Percentiles rank a stretch among this genome's conserved stretches.
Conservation (phyloP, 2,797 vertebrate genomes). For the Ctenopoma multispine region DNA sequence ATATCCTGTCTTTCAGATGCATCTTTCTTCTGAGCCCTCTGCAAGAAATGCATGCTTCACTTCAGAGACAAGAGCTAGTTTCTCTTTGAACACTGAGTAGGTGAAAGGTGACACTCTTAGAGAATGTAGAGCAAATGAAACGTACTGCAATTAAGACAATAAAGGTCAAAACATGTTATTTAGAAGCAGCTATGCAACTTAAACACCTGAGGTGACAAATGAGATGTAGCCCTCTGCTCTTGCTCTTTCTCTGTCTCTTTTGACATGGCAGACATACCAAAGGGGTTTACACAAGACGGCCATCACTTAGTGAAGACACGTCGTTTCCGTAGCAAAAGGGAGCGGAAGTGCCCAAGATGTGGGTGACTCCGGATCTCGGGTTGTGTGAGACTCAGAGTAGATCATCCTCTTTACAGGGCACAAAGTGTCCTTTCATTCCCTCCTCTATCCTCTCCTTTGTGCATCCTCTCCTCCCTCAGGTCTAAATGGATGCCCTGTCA, state of each 20-base stretch:
- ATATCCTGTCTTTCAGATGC: slow-evolving; percentile 85
- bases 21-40: slow-evolving; percentile 34
- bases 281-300: slow-evolving; percentile 61
- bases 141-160: slow-evolving; percentile 1
- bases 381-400: slow-evolving; percentile 59
- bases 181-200: slow-evolving; percentile 21
- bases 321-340: slow-evolving; percentile 75
- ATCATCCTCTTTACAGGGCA: slow-evolving; percentile 71
- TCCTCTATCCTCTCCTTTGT: slow-evolving; percentile 81
- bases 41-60: slow-evolving; percentile 34
- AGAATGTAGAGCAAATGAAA: slow-evolving; percentile 8
- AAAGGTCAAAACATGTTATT: slow-evolving; percentile 6
- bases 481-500: slow-evolving; percentile 83
- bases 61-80: slow-evolving; percentile 17
- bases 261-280: slow-evolving; percentile 66
- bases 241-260: slow-evolving; percentile 35
- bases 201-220: slow-evolving; percentile 55
- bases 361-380: slow-evolving; percentile 81
- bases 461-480: slow-evolving; percentile 57
- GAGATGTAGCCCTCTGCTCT: slow-evolving; percentile 13
- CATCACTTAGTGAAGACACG: slow-evolving; percentile 78
- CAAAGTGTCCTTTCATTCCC: slow-evolving; percentile 83
- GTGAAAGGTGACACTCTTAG: not conserved
- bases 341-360: slow-evolving; percentile 71
- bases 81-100: not conserved